Evolutionary conservation across 1,140 invertebrate species (phyloP).

Genomic region (Drosophila virilis): DNA sequence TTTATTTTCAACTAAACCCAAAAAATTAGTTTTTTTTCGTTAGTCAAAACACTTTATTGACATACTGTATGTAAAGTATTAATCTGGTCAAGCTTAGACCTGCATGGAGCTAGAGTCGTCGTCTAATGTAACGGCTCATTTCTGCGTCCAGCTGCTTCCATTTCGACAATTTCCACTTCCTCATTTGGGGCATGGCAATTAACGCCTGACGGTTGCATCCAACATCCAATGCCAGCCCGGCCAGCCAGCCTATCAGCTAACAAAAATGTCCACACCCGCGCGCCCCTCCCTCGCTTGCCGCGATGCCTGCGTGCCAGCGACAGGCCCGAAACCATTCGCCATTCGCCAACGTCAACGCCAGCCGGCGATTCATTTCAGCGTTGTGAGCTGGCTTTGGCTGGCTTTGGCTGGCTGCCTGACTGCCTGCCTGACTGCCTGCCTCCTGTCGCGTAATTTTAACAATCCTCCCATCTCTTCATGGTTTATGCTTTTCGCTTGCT

Average conservation of each 20-base stretch:
- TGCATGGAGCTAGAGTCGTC: not conserved
- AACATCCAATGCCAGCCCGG: conserved; percentile 34
- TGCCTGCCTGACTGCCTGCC: conserved; percentile 29
- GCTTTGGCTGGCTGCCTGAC: conserved; percentile 29
- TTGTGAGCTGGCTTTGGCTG: conserved; percentile 39
- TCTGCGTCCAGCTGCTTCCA: conserved; percentile 12
- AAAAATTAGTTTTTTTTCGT: no score
- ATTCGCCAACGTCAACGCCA: conserved; percentile 29
- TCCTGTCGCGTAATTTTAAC: conserved; percentile 81
- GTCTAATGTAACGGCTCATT: not conserved
- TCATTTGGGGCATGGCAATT: conserved; percentile 38
- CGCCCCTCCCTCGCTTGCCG: not conserved
- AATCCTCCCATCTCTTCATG: conserved; percentile 75
- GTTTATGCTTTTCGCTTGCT: conserved; percentile 81
- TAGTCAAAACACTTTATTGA: no score
- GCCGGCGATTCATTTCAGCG: conserved; percentile 27
- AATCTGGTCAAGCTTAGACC: not conserved
- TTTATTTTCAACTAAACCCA: no score
- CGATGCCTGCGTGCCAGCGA: conserved; percentile 26
- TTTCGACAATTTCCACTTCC: conserved; percentile 35
- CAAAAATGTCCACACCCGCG: conserved; percentile 26
- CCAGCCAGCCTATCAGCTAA: conserved; percentile 28
- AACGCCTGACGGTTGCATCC: conserved; percentile 40
- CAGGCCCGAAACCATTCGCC: conserved; percentile 37
- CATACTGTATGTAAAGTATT: not conserved